phyloP scores from a whole-genome alignment of 2,113 vertebrate species.

The Oenanthe melanoleuca region DNA sequence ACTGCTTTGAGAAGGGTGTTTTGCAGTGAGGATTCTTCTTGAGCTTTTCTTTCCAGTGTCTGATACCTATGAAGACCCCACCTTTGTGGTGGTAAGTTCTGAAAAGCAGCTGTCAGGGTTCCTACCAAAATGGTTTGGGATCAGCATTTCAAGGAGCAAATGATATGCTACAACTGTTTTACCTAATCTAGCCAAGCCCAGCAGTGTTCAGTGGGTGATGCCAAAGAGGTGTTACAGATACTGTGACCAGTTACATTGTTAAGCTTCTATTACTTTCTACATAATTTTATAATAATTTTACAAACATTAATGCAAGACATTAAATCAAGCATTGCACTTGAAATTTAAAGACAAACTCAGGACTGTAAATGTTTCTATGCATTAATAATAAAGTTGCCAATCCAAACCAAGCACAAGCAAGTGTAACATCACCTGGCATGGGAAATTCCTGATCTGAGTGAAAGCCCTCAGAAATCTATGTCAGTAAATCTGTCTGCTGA shows the following conservation, averaged over 20 bases:
- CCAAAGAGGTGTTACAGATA: neutral
- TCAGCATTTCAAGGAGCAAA: neutral
- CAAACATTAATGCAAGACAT: neutral
- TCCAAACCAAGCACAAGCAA: neutral
- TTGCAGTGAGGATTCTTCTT: neutral
- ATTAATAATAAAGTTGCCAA: constrained; percentile 8
- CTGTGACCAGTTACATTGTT: neutral
- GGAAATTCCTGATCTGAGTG: neutral
- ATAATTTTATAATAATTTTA: neutral
- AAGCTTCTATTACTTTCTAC: neutral
- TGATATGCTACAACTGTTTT: neutral
- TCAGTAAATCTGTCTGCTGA: neutral
- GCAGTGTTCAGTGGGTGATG: neutral
- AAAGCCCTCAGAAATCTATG: neutral
- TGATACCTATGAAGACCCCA: neutral
- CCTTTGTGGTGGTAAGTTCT: neutral
- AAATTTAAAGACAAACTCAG: neutral
- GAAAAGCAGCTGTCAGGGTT: neutral
- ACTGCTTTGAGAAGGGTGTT: neutral
- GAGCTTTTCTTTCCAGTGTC: neutral
- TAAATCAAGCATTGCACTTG: neutral
- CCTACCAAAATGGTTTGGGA: neutral
- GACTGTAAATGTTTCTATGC: neutral
- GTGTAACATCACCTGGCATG: neutral
- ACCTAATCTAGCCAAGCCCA: neutral